Base-by-base conservation (phyloP, 2,113 vertebrate species). In the Chionomys nivalis region DNA sequence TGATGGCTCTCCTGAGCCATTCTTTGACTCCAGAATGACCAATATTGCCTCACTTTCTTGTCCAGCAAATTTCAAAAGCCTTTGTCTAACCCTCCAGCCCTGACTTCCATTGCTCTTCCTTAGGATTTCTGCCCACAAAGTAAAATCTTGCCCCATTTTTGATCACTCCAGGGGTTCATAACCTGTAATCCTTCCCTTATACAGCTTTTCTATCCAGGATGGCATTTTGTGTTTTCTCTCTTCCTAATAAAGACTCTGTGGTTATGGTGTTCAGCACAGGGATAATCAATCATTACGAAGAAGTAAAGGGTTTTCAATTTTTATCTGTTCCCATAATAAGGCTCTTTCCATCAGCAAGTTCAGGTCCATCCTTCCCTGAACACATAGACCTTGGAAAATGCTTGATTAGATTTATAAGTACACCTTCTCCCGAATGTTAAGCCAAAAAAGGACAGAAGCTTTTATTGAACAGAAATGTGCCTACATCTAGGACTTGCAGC, bases 401-500 rank as follows among this genome's bases (percentile, higher is more conserved):
- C 65, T 75, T 92, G 24, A 31, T 73, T 77, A 63, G 79, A 81
- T 97, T 95, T 96, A 76, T 55, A 95, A 92, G 91, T 66, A 93
- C 89, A 92, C 63, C 81, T 94, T 83, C 76, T 97, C 23, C 75
- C 55, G 28, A 87, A 52, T 63, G 66, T 33, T 72, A 92, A 95
- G 33, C 79, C 88, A 87, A 85, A 87, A 87, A 36, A 39, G 63
- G 4, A 33, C 68, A 94, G 93, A 79, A 66, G 39, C 47, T 86
- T 94, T 90, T 94, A 92, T 58, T 95, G 42, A 92, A 82, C 6
- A 85, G 77, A 95, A 89, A 78, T 73, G 52, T 92, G 39, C 17
- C 42, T 2, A 85, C 21, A 82, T 17, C 78, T 52, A 72, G 58
- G 75, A 47, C 79, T 85, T 92, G 36, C 4, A 76, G 24, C 16